A percentile compares a stretch with the other conserved stretches of the same genome.
Conservation (phyloP, 2,113 vertebrate species). For the Alouatta palliata region DNA sequence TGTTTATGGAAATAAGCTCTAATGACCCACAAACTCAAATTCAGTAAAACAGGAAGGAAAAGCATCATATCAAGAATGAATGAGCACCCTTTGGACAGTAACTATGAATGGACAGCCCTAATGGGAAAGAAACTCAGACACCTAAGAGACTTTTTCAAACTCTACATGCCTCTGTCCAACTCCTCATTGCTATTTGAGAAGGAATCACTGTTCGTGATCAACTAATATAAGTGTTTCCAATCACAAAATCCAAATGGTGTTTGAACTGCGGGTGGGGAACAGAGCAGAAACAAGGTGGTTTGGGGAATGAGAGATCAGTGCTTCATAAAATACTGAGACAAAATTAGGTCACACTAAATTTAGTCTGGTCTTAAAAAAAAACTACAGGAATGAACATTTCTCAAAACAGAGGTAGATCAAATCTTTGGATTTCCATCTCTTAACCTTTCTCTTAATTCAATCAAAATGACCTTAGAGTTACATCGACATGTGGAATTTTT, state of each 20-base stretch:
- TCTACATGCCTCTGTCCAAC: neutral
- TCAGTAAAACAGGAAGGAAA: neutral
- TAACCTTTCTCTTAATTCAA: neutral
- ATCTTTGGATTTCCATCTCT: neutral
- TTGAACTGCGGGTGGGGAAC: neutral
- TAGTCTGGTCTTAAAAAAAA: slow-evolving; percentile 19
- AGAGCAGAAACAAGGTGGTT: neutral
- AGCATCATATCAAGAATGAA: neutral
- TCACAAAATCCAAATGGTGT: neutral
- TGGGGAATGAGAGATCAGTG: neutral
- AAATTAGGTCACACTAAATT: slow-evolving; percentile 20
- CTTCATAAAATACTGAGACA: neutral
- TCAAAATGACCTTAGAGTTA: slow-evolving; percentile 10
- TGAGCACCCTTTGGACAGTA: neutral
- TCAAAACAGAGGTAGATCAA: slow-evolving; percentile 23
- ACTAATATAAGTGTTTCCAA: neutral
- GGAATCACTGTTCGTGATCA: neutral
- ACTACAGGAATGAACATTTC: neutral
- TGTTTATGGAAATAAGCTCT: neutral
- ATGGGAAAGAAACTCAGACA: slow-evolving; percentile 1
- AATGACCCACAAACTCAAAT: neutral
- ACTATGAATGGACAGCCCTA: neutral
- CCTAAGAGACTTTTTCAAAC: neutral
- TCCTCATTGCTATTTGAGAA: neutral
- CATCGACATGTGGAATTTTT: neutral